Evolutionary conservation across 2,113 vertebrate species (phyloP).

Genomic region (Vicugna pacos): DNA sequence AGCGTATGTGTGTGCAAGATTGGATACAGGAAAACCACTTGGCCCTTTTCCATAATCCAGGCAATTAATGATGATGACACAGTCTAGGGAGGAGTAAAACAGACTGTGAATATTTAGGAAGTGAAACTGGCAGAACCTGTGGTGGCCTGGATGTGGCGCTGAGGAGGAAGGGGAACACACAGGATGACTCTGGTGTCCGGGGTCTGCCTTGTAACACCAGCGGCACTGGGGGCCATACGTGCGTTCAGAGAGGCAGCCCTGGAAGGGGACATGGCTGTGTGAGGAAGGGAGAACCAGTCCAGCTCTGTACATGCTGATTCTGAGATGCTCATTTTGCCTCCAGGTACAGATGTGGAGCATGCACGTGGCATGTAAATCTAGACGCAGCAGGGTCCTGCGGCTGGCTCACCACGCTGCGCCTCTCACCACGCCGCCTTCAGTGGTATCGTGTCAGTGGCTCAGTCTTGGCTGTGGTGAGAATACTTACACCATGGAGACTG

Average conservation of each 20-base stretch:
- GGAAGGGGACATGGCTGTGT: background rate
- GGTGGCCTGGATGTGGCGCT: too few relatives aligned
- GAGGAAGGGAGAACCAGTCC: background rate
- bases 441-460: background rate
- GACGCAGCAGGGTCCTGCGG: too few relatives aligned
- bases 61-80: background rate
- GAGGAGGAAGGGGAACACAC: background rate
- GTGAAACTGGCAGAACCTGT: background rate
- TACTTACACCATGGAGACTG: background rate
- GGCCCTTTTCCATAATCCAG: background rate
- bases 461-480: background rate
- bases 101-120: background rate
- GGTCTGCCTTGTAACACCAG: background rate
- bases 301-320: background rate
- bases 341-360: background rate
- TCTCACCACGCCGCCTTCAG: background rate
- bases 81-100: background rate
- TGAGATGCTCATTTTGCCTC: background rate
- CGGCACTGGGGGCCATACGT: too few relatives aligned
- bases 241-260: background rate
- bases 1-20: background rate
- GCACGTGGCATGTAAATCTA: background rate
- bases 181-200: background rate
- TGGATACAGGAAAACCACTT: background rate
- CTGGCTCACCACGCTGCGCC: rapidly evolving